Evolutionary conservation across 2,888 invertebrate species (phyloP), one percentile per base, ranked within the genome.

Genomic region (Bhutanitis thaidina): DNA sequence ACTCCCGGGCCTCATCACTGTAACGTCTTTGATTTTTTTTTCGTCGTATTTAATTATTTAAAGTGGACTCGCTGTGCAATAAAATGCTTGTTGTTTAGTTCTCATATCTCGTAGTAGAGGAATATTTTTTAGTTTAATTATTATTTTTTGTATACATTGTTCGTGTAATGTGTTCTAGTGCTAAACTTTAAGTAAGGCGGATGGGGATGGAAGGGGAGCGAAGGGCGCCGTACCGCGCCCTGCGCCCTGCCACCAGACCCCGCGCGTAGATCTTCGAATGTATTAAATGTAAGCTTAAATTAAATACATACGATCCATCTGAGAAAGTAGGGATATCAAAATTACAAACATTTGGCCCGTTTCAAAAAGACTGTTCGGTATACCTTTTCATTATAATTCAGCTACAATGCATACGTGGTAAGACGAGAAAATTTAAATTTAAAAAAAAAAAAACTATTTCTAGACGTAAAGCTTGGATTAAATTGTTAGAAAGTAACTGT

Each of bases 301-400:
- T 67, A 67, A 54, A 56, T 65, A 70, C 67, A 75, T 84, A 85
- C n/a, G 75, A 84, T 74, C 75, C 81, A 84, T 82, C 78, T 78
- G 77, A 79, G 77, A 79, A 74, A 60, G 77, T 87, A 87, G 81
- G 80, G 74, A 77, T 74, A 77, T 80, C 84, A 88, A 88, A 88
- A 88, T 86, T 73, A 75, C 80, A 90, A 91, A 86, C 90, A 91
- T 92, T 92, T 89, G 92, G 92, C 92, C 92, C 91, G 90, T 90
- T 91, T 90, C 90, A 82, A 90, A 90, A 92, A 92, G 92, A 92
- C 92, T 92, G 92, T 92, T 91, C 90, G 90, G 91, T 92, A 91
- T 91, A 91, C 91, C 91, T 91, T 90, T 88, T 81, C 85, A 80
- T 76, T 79, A 78, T 79, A 78, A 80, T 73, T 81, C 76, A 75